Evolutionary conservation across 2,797 vertebrate species (phyloP), one percentile per base, ranked within the genome.

Genomic region (Arrhamphus sclerolepis): DNA sequence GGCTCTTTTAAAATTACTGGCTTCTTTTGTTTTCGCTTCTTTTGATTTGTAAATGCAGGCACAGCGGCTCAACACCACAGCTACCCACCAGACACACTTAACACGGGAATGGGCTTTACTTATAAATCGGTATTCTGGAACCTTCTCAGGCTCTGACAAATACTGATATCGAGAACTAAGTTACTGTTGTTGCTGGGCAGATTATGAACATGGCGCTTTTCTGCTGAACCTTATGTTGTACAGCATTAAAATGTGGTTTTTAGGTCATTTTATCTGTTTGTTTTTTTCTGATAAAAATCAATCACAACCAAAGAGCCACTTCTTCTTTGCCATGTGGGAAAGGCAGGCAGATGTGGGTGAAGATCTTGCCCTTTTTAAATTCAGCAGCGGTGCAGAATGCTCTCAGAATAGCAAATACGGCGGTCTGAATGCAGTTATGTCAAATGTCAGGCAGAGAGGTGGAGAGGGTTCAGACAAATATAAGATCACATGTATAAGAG

Each of bases 311-410:
- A 52, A 16, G 19, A 55, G 9, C 13, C 31, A 13, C 16, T 38
- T 62, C 48, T 43, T 44, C 21, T 2, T 47, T n/a, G 56, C 26
- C 51, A 26, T 20, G 42, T 14, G 26, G 29, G 59, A 20, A 48
- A 19, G 7, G 47, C 54, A 22, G 40, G 17, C 57, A 1, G n/a
- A 9, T 2, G 49, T 62, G 69, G 79, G 43, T 19, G 63, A 72
- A 67, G 77, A 56, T 59, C 61, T 7, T 41, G 63, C 46, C 70
- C 77, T 80, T 63, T 65, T 68, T 64, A 73, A 62, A 47, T 57
- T 72, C 72, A 1, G 66, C 72, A 50, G 62, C 2, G 5, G 17
- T 49, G 61, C 47, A 65, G 58, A 53, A 75, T 59, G 76, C 19
- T 6, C 46, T 40, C 24, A 16, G 84, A 86, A 85, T 80, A 52